Base-by-base conservation (phyloP, 2,113 vertebrate species). In the Thamnophis sirtalis region DNA sequence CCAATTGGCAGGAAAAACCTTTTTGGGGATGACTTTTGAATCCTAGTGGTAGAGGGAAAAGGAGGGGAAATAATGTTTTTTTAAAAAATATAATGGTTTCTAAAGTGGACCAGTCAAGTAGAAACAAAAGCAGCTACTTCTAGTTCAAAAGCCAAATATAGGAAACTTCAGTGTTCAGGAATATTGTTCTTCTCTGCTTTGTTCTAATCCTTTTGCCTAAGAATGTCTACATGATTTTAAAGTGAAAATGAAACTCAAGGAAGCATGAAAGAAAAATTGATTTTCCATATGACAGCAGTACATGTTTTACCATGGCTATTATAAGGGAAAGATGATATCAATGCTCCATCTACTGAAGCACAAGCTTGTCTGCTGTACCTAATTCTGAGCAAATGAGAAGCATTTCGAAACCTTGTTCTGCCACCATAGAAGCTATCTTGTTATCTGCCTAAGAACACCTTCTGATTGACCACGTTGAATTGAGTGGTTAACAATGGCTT, bases 391-490 rank as follows among this genome's bases (percentile, higher is more conserved):
- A 85, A 13, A 60, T 90, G 87, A 90, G 15, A 92, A 92, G 84
- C 5, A 13, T 54, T 89, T 89, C 88, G 19, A 93, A 93, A 90
- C 5, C 85, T 17, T 33, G 91, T 58, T 89, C 15, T 80, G 33
- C 43, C 17, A 26, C 3, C 90, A 90, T 11, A 90, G 10, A 15
- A 54, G 53, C 87, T 28, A 85, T 53, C 73, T 86, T 92, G 55
- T 80, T 92, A 87, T 88, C 92, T 54, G 87, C 91, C 93, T 92
- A 86, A 50, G 89, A 91, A 54, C 60, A 88, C 80, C 90, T 17
- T 91, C 86, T 89, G 56, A 63, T 60, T 93, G 86, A 28, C 84
- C 73, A 48, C 55, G 84, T 28, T 90, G 49, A 9, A 89, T 11
- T 88, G 87, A 63, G 85, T 92, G 51, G 58, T 48, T 87, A 58